These are phyloP conservation scores for Fistularia tabacaria DNA, from an alignment of 2,797 vertebrate genomes.

Conservation along the genomic window DNA sequence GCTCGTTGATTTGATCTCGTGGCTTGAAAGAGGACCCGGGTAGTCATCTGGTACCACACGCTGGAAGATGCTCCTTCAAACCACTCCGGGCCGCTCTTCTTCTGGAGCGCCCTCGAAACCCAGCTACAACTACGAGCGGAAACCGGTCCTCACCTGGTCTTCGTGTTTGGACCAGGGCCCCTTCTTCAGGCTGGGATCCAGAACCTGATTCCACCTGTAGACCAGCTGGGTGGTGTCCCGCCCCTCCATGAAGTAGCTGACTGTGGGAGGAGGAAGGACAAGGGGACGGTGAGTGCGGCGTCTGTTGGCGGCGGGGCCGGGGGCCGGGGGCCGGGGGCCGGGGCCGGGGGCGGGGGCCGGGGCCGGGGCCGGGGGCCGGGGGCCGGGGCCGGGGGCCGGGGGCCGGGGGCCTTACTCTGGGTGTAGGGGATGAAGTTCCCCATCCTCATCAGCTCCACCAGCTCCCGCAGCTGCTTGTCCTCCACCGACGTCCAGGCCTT, in stretches of 20 bases:
- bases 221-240: conserved; percentile 83
- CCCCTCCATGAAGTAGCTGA: conserved; percentile 93
- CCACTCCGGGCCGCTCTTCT: too few relatives aligned
- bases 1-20: too few relatives aligned
- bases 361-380: too few relatives aligned
- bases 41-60: too few relatives aligned
- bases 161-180: conserved; percentile 85
- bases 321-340: too few relatives aligned
- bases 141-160: conserved; percentile 57
- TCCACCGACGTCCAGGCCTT: conserved; percentile 79
- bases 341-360: too few relatives aligned
- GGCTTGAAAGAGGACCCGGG: too few relatives aligned
- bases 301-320: too few relatives aligned
- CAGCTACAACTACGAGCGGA: too few relatives aligned
- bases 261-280: conserved; percentile 62
- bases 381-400: too few relatives aligned
- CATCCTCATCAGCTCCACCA: conserved; percentile 89
- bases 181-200: conserved; percentile 85
- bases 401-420: conserved; percentile 75
- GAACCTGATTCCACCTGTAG: conserved; percentile 86
- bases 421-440: conserved; percentile 91
- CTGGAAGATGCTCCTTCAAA: too few relatives aligned
- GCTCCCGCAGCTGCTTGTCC: conserved; percentile 77
- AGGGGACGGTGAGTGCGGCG: not conserved
- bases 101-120: too few relatives aligned